Evolutionary conservation across 2,888 invertebrate genomes (phyloP).

Genomic region (Drosophila histrio): DNA sequence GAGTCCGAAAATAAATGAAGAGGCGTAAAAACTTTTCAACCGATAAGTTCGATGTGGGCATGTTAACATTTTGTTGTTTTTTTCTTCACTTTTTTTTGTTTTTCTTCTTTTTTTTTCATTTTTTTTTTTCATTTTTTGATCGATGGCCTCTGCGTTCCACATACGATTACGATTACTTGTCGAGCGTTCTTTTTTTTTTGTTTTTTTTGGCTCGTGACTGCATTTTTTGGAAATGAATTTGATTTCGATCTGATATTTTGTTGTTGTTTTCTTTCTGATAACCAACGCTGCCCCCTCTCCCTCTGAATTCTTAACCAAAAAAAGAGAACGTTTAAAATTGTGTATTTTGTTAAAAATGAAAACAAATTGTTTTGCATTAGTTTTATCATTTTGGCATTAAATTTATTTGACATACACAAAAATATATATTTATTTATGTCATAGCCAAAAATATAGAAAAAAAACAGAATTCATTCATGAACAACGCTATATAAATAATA

Average conservation of each 20-base stretch:
- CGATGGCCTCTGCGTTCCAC: slow-evolving; percentile 65
- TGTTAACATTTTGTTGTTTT: slow-evolving; percentile 57
- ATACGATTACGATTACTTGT: slow-evolving; percentile 40
- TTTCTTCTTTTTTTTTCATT: slow-evolving; percentile 3
- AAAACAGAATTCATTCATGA: slow-evolving; percentile 65
- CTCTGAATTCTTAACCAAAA: too few relatives aligned
- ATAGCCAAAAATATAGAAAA: slow-evolving; percentile 69
- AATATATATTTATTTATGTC: slow-evolving; percentile 36
- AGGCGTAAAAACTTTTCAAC: slow-evolving; percentile 67
- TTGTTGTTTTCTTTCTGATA: slow-evolving; percentile 14
- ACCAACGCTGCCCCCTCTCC: not conserved
- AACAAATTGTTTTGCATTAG: slow-evolving; percentile 25
- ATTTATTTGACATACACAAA: slow-evolving; percentile 10
- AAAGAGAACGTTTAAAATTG: not conserved
- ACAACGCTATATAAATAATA: slow-evolving; percentile 49
- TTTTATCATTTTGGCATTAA: slow-evolving; percentile 39
- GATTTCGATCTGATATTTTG: slow-evolving; percentile 41
- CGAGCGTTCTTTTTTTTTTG: slow-evolving; percentile 20
- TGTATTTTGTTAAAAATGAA: not conserved
- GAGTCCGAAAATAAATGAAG: slow-evolving; percentile 60
- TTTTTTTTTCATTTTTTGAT: slow-evolving; percentile 50
- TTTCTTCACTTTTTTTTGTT: slow-evolving; percentile 4
- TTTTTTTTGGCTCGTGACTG: slow-evolving; percentile 54
- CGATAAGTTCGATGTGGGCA: slow-evolving; percentile 66
- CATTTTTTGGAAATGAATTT: slow-evolving; percentile 43